These are phyloP conservation scores for Pocillopora meandrina DNA, from an alignment of 92 coral and sea anemone species.

Conservation along the genomic window DNA sequence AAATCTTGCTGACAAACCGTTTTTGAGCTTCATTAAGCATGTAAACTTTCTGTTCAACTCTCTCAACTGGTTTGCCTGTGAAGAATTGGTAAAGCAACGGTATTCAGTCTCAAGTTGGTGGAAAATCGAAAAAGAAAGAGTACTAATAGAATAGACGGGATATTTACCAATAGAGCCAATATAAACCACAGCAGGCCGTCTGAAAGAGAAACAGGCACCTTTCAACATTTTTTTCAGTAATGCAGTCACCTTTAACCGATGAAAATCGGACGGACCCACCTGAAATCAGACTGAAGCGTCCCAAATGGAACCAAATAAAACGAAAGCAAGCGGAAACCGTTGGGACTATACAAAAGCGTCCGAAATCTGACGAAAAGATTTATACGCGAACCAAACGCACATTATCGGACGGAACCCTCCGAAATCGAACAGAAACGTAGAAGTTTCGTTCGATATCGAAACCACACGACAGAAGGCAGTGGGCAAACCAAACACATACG, in stretches of 20 bases:
- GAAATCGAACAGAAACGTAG: too few relatives aligned
- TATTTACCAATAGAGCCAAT: constrained; percentile 93
- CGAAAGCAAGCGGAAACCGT: too few relatives aligned
- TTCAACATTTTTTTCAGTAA: not conserved
- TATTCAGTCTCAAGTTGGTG: not conserved
- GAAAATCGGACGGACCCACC: too few relatives aligned
- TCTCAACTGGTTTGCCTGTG: constrained; percentile 93
- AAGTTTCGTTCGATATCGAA: too few relatives aligned
- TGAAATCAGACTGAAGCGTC: too few relatives aligned
- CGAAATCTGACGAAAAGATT: too few relatives aligned
- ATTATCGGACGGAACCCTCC: too few relatives aligned
- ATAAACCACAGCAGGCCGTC: constrained; percentile 96
- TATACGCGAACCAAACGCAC: too few relatives aligned
- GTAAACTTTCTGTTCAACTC: constrained; percentile 89
- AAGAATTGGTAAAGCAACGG: not conserved
- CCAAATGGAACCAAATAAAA: too few relatives aligned
- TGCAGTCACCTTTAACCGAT: not conserved
- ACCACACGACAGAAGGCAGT: too few relatives aligned
- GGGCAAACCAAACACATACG: too few relatives aligned
- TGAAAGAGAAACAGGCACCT: constrained; percentile 9
- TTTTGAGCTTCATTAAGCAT: constrained; percentile 83
- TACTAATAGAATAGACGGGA: not conserved
- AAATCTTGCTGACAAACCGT: constrained; percentile 58
- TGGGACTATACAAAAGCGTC: too few relatives aligned
- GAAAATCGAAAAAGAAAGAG: not conserved